Conservation (phyloP, 2,888 invertebrate genomes). For the Phortica magna region DNA sequence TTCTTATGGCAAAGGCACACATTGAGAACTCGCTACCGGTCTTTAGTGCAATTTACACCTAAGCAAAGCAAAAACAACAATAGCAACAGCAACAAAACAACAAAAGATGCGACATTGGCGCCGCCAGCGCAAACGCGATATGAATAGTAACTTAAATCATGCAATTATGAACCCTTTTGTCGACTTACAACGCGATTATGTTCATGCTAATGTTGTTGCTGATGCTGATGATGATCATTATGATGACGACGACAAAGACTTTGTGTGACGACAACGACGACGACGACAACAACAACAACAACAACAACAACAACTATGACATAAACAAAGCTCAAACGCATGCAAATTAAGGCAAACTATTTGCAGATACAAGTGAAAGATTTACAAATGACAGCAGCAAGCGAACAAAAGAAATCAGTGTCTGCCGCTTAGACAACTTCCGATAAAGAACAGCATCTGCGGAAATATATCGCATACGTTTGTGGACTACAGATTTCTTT, state of each 20-base stretch:
- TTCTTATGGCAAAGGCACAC: conserved; percentile 21
- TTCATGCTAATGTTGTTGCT: background rate
- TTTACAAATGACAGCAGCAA: background rate
- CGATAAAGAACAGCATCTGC: conserved; percentile 46
- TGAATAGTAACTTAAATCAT: conserved; percentile 76
- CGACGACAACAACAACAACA: background rate
- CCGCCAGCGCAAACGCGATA: conserved; percentile 37
- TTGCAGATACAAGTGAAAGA: conserved; percentile 24
- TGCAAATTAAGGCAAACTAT: conserved; percentile 23
- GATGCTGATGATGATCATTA: background rate
- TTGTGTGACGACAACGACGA: background rate
- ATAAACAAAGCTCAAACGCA: background rate
- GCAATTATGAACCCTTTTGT: conserved; percentile 76
- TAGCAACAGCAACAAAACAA: conserved; percentile 10
- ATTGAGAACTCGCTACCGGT: conserved; percentile 11
- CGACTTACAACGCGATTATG: conserved; percentile 38
- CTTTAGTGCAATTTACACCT: conserved; percentile 64
- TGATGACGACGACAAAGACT: no score
- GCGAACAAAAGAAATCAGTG: conserved; percentile 30
- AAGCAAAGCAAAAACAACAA: conserved; percentile 32
- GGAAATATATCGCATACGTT: conserved; percentile 53
- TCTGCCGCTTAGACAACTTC: conserved; percentile 31
- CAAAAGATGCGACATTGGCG: conserved; percentile 31
- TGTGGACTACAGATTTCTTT: conserved; percentile 8
- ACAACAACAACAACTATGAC: background rate